These are phyloP conservation scores for Brachionus manjavacas DNA, from an alignment of 1,140 invertebrate genomes.

Conservation along the genomic window DNA sequence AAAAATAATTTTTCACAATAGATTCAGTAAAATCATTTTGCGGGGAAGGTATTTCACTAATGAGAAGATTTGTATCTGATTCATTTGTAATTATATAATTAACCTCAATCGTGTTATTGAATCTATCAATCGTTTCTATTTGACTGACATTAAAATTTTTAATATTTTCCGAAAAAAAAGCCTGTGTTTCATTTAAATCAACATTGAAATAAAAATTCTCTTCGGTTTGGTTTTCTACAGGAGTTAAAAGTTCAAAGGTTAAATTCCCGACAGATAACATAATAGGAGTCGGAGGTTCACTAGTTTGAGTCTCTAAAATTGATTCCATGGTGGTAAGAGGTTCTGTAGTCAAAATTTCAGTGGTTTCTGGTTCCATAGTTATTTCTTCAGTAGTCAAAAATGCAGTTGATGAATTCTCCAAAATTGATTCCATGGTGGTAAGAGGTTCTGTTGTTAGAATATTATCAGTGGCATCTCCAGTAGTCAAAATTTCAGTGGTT, in stretches of 20 bases:
- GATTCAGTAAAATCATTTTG: neutral
- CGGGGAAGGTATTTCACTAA: neutral
- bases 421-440: neutral
- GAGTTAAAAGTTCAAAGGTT: neutral
- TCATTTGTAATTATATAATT: neutral
- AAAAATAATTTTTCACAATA: neutral
- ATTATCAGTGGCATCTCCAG: neutral
- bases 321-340: no score
- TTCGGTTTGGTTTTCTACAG: neutral
- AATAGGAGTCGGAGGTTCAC: no score
- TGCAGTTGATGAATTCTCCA: no score
- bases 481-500: neutral
- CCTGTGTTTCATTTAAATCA: neutral
- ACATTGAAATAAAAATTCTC: neutral
- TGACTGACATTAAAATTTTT: neutral
- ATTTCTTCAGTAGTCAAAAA: neutral
- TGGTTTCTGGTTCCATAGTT: neutral
- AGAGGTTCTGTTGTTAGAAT: neutral
- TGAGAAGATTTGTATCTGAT: neutral
- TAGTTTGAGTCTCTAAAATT: no score
- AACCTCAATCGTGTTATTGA: neutral
- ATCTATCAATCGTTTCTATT: slow-evolving; percentile 18
- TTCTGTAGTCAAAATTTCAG: no score
- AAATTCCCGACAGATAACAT: no score
- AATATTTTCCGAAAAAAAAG: no score